Percentiles rank a stretch among this genome's conserved stretches.
These are phyloP conservation scores for Hydroisotoma schaefferi DNA, from an alignment of 2,888 invertebrate genomes.

Conservation along the genomic window DNA sequence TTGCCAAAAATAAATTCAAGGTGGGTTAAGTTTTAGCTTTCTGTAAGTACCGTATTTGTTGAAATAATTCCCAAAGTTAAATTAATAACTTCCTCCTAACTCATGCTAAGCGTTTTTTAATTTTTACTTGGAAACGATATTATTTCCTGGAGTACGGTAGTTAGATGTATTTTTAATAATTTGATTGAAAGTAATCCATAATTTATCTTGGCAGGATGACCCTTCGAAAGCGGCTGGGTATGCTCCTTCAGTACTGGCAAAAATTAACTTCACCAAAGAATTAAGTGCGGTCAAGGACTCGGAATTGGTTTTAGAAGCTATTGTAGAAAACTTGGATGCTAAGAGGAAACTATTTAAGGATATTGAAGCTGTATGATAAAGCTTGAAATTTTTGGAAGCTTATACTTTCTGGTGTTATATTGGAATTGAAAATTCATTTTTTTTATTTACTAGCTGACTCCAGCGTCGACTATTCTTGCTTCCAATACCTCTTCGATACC, in stretches of 20 bases:
- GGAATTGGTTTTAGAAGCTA: constrained; percentile 80
- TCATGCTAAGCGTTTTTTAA: no score
- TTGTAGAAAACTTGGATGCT: constrained; percentile 74
- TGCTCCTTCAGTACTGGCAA: constrained; percentile 52
- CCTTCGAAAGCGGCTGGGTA: constrained; percentile 52
- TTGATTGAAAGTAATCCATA: not conserved
- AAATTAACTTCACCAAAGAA: constrained; percentile 57
- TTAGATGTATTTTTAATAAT: no score
- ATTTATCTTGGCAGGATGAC: constrained; percentile 34
- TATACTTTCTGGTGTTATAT: not conserved
- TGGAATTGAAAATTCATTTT: constrained; percentile 1
- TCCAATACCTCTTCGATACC: constrained; percentile 60
- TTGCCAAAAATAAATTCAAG: constrained; percentile 73
- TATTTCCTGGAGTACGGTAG: no score
- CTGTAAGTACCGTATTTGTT: no score
- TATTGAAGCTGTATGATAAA: constrained; percentile 62
- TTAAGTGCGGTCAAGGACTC: constrained; percentile 63
- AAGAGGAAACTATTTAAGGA: constrained; percentile 72
- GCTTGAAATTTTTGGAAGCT: not conserved
- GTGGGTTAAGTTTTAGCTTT: constrained; percentile 40
- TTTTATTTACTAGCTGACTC: constrained; percentile 50
- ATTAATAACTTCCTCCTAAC: no score
- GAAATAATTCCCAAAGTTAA: no score
- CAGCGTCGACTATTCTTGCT: constrained; percentile 55
- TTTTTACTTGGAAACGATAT: no score